Evolutionary conservation across 2,797 vertebrate species (phyloP).

Genomic region (Acomys russatus): DNA sequence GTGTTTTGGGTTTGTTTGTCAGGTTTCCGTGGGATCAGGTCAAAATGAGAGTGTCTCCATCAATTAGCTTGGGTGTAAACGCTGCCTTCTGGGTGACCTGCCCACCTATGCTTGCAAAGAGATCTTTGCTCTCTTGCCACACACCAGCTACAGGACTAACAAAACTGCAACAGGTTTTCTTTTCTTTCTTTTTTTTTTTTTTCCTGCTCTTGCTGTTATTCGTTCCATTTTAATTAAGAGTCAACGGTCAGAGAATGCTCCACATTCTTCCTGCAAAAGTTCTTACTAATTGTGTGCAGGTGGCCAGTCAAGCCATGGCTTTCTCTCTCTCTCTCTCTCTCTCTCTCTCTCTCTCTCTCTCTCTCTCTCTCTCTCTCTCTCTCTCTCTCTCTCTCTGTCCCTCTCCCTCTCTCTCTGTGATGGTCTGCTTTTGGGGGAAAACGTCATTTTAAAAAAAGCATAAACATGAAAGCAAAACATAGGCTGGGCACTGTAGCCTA

Average conservation of each 20-base stretch:
- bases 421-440: constrained; percentile 79
- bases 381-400: background rate
- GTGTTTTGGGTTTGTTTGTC: constrained; percentile 62
- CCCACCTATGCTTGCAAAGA: constrained; percentile 76
- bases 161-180: constrained; percentile 64
- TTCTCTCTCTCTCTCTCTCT: constrained; percentile 40
- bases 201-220: constrained; percentile 53
- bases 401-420: constrained; percentile 49
- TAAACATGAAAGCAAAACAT: constrained; percentile 59
- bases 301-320: constrained; percentile 79
- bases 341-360: background rate
- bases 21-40: constrained; percentile 70
- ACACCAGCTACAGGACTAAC: constrained; percentile 44
- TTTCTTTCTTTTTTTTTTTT: background rate
- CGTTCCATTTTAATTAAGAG: constrained; percentile 79
- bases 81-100: constrained; percentile 69
- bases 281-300: constrained; percentile 79
- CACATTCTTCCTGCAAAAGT: constrained; percentile 76
- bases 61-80: constrained; percentile 78
- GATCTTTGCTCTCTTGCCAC: background rate
- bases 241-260: constrained; percentile 61
- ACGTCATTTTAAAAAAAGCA: constrained; percentile 54
- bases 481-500: constrained; percentile 33
- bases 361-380: constrained; percentile 21
- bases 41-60: constrained; percentile 82